Evolutionary conservation across 2,113 vertebrate genomes (phyloP).

Genomic region (Peromyscus polionotus): DNA sequence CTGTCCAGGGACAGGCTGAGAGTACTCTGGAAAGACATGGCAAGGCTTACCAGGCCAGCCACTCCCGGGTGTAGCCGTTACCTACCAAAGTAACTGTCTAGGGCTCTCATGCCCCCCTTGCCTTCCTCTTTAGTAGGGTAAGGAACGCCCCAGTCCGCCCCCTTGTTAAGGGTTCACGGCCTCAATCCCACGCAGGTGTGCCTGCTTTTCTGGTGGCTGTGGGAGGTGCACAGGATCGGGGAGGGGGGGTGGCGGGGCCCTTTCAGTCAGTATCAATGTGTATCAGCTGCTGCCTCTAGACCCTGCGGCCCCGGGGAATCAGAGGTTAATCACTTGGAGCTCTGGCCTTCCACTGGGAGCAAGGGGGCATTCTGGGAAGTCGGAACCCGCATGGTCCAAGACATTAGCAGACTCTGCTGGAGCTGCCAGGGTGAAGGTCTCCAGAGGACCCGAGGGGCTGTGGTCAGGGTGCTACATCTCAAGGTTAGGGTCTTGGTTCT

Average conservation of each 20-base stretch:
- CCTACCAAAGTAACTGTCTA: fast-evolving
- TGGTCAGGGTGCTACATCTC: neutral
- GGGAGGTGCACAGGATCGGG: neutral
- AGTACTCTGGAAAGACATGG: conserved; percentile 79
- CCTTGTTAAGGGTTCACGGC: conserved; percentile 39
- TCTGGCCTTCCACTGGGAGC: neutral
- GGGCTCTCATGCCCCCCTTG: fast-evolving
- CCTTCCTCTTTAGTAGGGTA: neutral
- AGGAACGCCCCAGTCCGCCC: neutral
- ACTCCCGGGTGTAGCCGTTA: neutral
- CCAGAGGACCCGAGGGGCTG: neutral
- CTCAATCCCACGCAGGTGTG: neutral
- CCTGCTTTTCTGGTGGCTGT: neutral
- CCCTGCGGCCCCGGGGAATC: fast-evolving
- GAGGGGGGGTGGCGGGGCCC: fast-evolving
- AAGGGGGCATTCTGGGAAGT: neutral
- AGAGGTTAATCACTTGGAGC: neutral
- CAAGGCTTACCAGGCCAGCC: fast-evolving
- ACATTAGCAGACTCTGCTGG: neutral
- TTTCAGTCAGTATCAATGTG: fast-evolving
- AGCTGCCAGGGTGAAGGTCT: neutral
- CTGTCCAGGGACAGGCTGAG: conserved; percentile 80
- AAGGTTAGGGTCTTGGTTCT: neutral
- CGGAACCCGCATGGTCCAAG: too few relatives aligned
- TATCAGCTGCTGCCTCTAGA: neutral